Percentiles rank a stretch among this genome's conserved stretches.
Evolutionary conservation across 2,888 invertebrate species (phyloP).

Genomic region (Apodemia hepburni): DNA sequence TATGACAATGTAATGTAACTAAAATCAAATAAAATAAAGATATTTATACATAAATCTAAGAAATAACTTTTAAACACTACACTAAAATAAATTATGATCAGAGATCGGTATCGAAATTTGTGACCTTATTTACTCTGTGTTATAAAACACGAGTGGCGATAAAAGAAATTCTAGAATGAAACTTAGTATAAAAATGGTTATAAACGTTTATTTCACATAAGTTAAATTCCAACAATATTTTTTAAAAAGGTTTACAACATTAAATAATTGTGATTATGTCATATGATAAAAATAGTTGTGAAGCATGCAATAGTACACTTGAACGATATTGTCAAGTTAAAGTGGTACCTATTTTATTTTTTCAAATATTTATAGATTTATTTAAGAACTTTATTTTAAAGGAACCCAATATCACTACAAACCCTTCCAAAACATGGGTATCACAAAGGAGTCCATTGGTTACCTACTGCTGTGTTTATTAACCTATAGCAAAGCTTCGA

Average conservation of each 20-base stretch:
- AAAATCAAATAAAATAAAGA: too few relatives aligned
- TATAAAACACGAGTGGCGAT: neutral
- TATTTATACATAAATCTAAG: too few relatives aligned
- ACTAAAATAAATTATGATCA: too few relatives aligned
- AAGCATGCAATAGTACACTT: neutral
- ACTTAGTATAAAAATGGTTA: neutral
- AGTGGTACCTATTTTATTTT: neutral
- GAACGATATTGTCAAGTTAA: slow-evolving; percentile 1
- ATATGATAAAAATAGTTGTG: neutral
- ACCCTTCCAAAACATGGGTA: too few relatives aligned
- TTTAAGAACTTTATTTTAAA: neutral
- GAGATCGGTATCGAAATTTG: too few relatives aligned
- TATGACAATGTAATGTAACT: too few relatives aligned
- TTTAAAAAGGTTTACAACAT: neutral
- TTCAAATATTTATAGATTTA: neutral
- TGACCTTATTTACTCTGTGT: too few relatives aligned
- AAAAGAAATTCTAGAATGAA: neutral
- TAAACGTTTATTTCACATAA: neutral
- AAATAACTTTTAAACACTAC: too few relatives aligned
- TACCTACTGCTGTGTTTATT: too few relatives aligned
- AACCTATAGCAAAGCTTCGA: too few relatives aligned
- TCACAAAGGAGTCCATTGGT: too few relatives aligned
- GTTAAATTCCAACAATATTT: neutral
- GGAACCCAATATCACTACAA: too few relatives aligned
- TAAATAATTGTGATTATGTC: slow-evolving; percentile 1